Percentiles rank a stretch among this genome's conserved stretches.
These are phyloP conservation scores for Drosophila prolongata DNA, from an alignment of 2,888 invertebrate species.

Conservation along the genomic window DNA sequence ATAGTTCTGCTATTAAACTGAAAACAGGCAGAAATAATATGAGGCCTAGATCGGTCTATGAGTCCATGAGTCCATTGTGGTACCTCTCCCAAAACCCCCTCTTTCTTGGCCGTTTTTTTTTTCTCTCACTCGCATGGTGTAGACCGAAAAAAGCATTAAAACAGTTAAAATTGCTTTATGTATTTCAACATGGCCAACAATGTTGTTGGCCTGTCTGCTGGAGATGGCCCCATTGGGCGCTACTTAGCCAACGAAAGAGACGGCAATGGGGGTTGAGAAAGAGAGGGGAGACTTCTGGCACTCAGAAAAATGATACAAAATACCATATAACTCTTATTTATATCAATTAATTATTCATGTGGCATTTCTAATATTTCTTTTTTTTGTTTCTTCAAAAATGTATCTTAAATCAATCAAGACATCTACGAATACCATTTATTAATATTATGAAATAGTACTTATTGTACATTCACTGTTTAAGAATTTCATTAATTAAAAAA, in stretches of 20 bases:
- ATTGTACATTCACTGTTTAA: too few relatives aligned
- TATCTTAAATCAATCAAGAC: too few relatives aligned
- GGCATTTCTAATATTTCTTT: too few relatives aligned
- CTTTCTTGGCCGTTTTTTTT: background rate
- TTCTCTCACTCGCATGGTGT: constrained; percentile 4
- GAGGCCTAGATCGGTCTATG: constrained; percentile 18
- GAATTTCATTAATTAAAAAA: too few relatives aligned
- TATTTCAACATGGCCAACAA: constrained; percentile 66
- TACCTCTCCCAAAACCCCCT: background rate
- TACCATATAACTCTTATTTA: background rate
- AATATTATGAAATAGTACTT: too few relatives aligned
- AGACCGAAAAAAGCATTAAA: constrained; percentile 57
- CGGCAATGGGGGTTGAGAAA: constrained; percentile 4
- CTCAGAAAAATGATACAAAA: background rate
- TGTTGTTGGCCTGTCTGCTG: constrained; percentile 29
- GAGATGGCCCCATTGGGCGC: constrained; percentile 62
- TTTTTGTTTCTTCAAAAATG: too few relatives aligned
- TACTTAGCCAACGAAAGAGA: constrained; percentile 40
- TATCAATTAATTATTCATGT: too few relatives aligned
- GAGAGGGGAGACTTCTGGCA: background rate
- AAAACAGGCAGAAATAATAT: constrained; percentile 18
- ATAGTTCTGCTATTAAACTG: constrained; percentile 64
- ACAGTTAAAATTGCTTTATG: constrained; percentile 77
- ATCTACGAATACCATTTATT: too few relatives aligned
- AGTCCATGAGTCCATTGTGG: background rate